Evolutionary conservation across 1,140 invertebrate genomes (phyloP).

Genomic region (Drosophila mojavensis): DNA sequence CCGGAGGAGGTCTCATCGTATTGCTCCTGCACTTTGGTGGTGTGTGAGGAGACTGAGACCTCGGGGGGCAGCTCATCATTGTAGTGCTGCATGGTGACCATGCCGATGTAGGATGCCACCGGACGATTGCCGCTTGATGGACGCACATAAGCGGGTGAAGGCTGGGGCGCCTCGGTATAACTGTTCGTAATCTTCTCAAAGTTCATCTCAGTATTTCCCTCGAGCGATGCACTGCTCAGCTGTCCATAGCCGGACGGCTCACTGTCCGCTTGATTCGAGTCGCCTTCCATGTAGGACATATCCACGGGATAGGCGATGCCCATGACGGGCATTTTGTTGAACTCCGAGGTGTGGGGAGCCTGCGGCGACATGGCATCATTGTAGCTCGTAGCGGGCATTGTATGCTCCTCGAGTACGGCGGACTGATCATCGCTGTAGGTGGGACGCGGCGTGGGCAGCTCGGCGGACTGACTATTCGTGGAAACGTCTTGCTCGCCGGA

Average conservation of each 20-base stretch:
- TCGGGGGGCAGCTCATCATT: conserved; percentile 64
- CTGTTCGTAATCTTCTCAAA: conserved; percentile 62
- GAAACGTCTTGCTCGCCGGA: conserved; percentile 56
- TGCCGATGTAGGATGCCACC: conserved; percentile 73
- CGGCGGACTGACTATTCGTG: conserved; percentile 43
- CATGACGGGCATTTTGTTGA: conserved; percentile 79
- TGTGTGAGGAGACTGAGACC: conserved; percentile 76
- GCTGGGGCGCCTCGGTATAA: conserved; percentile 52
- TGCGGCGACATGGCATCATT: conserved; percentile 50
- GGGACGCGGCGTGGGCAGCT: conserved; percentile 53
- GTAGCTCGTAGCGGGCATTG: conserved; percentile 68
- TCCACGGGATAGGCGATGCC: conserved; percentile 79
- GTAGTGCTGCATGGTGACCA: conserved; percentile 77
- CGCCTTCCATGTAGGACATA: conserved; percentile 76
- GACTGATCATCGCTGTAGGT: conserved; percentile 63
- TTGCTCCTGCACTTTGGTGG: conserved; percentile 74
- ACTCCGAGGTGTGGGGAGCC: conserved; percentile 69
- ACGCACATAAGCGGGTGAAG: conserved; percentile 53
- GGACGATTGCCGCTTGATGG: conserved; percentile 63
- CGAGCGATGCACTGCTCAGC: conserved; percentile 43
- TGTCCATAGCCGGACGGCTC: conserved; percentile 36
- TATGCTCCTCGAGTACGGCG: conserved; percentile 69
- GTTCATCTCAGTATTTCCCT: conserved; percentile 54
- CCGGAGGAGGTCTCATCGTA: conserved; percentile 41
- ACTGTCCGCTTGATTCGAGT: conserved; percentile 36